These are phyloP conservation scores for Thereva nobilitata DNA, from an alignment of 2,888 invertebrate species.

Conservation along the genomic window DNA sequence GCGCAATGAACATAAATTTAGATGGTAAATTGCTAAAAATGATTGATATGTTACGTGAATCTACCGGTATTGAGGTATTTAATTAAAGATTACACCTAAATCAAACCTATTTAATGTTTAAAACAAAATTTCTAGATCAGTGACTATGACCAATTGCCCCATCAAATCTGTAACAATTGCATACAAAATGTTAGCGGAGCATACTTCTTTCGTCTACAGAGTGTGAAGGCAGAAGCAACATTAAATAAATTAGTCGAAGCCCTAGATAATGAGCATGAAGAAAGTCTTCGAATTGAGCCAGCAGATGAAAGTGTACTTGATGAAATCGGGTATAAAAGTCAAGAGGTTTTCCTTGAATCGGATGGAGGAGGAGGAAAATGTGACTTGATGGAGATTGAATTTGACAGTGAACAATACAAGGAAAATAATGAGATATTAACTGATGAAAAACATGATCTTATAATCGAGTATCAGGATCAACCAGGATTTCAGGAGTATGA, in stretches of 20 bases:
- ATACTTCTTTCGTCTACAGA: constrained; percentile 38
- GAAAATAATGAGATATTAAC: no score
- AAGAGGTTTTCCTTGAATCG: no score
- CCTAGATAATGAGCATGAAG: no score
- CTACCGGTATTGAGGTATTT: constrained; percentile 31
- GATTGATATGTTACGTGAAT: constrained; percentile 36
- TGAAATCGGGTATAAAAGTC: no score
- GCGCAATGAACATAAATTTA: constrained; percentile 36
- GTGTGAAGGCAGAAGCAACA: constrained; percentile 34
- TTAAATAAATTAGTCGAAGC: constrained; percentile 21
- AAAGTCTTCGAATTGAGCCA: no score
- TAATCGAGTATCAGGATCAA: background rate
- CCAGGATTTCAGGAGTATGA: background rate
- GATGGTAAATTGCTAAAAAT: constrained; percentile 33
- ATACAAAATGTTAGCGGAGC: constrained; percentile 37
- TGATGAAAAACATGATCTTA: no score
- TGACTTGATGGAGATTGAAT: constrained; percentile 34
- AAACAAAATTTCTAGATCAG: constrained; percentile 33
- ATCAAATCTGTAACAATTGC: constrained; percentile 38
- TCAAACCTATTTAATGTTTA: background rate
- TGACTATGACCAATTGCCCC: constrained; percentile 29
- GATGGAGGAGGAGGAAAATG: background rate
- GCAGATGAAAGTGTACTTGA: no score
- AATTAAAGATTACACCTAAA: background rate
- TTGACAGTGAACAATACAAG: constrained; percentile 30